phyloP scores from a whole-genome alignment of 2,888 invertebrate species.

The Ischnura elegans region DNA sequence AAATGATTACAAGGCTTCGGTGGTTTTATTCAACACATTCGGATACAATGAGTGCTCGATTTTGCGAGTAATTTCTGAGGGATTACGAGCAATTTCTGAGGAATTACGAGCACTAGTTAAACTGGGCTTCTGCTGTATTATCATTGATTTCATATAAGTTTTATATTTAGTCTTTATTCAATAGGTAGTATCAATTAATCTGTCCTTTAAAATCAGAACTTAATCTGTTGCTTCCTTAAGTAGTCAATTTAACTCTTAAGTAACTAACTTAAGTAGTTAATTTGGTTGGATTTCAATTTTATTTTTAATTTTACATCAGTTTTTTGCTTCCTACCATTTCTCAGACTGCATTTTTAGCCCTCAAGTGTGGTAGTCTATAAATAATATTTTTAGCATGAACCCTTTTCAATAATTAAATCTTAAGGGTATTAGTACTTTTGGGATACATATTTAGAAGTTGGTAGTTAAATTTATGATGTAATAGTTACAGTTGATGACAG shows the following conservation, averaged over 20 bases:
- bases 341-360: neutral
- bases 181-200: no score
- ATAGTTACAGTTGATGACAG: neutral
- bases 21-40: no score
- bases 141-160: no score
- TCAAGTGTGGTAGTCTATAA: neutral
- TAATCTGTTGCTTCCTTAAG: neutral
- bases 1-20: no score
- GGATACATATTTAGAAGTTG: neutral
- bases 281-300: neutral
- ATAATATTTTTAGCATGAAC: constrained; percentile 2
- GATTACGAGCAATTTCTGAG: no score
- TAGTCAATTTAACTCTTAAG: constrained; percentile 38
- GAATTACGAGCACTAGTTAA: no score
- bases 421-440: neutral
- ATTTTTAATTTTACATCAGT: neutral
- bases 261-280: neutral
- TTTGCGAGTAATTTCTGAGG: no score
- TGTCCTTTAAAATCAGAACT: no score
- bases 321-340: constrained; percentile 11
- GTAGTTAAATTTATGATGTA: neutral
- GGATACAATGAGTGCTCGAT: no score
- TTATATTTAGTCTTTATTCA: no score
- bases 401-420: neutral
- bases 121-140: no score